Percentiles rank a stretch among this genome's conserved stretches.
Conservation (phyloP, 2,113 vertebrate species). For the Piaya cayana region DNA sequence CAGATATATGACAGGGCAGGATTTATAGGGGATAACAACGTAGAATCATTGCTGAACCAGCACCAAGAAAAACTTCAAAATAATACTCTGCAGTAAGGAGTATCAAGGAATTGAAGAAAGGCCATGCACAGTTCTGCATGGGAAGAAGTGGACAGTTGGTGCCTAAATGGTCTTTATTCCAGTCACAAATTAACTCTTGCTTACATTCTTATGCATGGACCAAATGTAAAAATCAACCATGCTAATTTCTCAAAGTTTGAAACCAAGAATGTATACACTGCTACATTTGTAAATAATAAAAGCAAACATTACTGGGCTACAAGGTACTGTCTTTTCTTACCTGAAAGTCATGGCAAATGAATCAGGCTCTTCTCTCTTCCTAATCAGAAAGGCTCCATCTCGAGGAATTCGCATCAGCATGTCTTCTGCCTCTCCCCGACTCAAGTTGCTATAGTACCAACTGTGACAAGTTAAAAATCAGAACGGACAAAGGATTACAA, state of each 20-base stretch:
- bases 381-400: conserved; percentile 95
- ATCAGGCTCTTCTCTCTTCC: conserved; percentile 86
- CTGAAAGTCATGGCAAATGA: conserved; percentile 97
- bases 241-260: background rate
- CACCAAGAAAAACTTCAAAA: background rate
- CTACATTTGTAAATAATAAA: background rate
- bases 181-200: background rate
- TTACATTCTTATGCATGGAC: background rate
- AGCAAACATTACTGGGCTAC: background rate
- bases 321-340: conserved; percentile 59
- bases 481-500: background rate
- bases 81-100: background rate
- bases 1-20: background rate
- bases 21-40: background rate
- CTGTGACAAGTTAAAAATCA: conserved; percentile 66
- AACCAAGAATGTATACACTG: background rate
- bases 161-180: background rate
- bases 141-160: background rate
- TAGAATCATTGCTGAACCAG: background rate
- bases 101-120: background rate
- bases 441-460: conserved; percentile 94
- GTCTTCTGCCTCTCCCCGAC: conserved; percentile 93
- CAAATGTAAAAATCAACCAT: background rate
- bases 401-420: conserved; percentile 93
- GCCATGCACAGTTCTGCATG: background rate